These are phyloP conservation scores for Parnassius glacialis DNA, from an alignment of 2,888 invertebrate genomes.

Conservation along the genomic window DNA sequence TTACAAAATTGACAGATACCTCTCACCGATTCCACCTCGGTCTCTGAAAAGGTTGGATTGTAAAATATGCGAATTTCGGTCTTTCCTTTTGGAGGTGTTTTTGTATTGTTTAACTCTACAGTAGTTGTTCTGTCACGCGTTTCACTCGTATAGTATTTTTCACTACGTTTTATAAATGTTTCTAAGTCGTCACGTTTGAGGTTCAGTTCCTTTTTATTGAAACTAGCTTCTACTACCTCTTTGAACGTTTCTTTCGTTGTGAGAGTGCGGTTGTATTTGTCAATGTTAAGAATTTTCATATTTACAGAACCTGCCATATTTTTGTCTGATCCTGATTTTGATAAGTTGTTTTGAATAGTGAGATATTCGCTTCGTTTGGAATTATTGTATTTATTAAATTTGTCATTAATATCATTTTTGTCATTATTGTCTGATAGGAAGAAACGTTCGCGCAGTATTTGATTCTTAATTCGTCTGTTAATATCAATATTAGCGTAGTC, in stretches of 20 bases:
- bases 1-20: slow-evolving; percentile 64
- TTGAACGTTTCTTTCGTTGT: slow-evolving; percentile 68
- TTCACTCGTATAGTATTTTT: slow-evolving; percentile 67
- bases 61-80: slow-evolving; percentile 74
- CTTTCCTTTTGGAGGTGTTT: slow-evolving; percentile 44
- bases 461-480: slow-evolving; percentile 58
- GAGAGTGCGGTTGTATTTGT: slow-evolving; percentile 66
- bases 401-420: slow-evolving; percentile 62
- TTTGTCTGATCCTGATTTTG: slow-evolving; percentile 59
- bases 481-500: slow-evolving; percentile 38
- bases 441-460: slow-evolving; percentile 63
- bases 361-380: slow-evolving; percentile 71
- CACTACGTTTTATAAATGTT: slow-evolving; percentile 71
- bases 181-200: slow-evolving; percentile 61
- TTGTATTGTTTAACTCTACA: slow-evolving; percentile 49
- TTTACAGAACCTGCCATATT: slow-evolving; percentile 67
- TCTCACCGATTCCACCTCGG: slow-evolving; percentile 40
- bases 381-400: slow-evolving; percentile 53
- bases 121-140: slow-evolving; percentile 55
- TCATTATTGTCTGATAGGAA: slow-evolving; percentile 52
- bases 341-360: slow-evolving; percentile 67
- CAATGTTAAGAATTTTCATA: slow-evolving; percentile 66
- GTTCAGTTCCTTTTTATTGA: slow-evolving; percentile 61
- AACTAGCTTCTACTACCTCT: slow-evolving; percentile 64
- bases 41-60: slow-evolving; percentile 68